Conservation (phyloP, 2,888 invertebrate genomes). For the Linnaemya vulpina region DNA sequence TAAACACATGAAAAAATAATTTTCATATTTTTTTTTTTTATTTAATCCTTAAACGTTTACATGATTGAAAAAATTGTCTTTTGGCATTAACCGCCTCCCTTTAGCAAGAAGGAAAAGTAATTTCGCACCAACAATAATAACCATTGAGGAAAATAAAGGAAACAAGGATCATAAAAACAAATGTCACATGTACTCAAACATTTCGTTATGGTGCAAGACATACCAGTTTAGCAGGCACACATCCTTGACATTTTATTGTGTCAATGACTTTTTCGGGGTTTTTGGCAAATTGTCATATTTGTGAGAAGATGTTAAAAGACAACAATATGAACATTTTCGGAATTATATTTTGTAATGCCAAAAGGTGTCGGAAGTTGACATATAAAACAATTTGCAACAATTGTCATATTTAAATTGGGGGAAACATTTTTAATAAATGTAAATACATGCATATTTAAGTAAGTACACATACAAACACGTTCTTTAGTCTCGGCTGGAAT, state of each 20-base stretch:
- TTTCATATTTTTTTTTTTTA: slow-evolving; percentile 63
- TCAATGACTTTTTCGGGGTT: slow-evolving; percentile 57
- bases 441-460: not conserved
- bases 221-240: slow-evolving; percentile 22
- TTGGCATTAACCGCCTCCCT: not conserved
- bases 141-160: slow-evolving; percentile 26
- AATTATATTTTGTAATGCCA: slow-evolving; percentile 35
- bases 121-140: slow-evolving; percentile 35
- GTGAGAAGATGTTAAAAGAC: not conserved
- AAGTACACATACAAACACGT: not conserved
- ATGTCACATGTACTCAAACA: slow-evolving; percentile 75
- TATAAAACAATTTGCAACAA: slow-evolving; percentile 68
- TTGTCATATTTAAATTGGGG: slow-evolving; percentile 51
- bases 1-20: slow-evolving; percentile 69
- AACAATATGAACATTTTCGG: not conserved
- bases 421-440: slow-evolving; percentile 42
- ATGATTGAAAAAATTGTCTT: slow-evolving; percentile 74
- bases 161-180: slow-evolving; percentile 75
- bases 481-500: not conserved
- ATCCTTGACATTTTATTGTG: slow-evolving; percentile 52
- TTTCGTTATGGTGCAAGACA: slow-evolving; percentile 61
- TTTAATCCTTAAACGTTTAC: slow-evolving; percentile 62
- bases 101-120: not conserved
- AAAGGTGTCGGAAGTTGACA: slow-evolving; percentile 65
- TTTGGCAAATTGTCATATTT: slow-evolving; percentile 59